A percentile compares a stretch with the other conserved stretches of the same genome.
phyloP scores from a whole-genome alignment of 1,140 invertebrate species.

The Carposina sasakii region DNA sequence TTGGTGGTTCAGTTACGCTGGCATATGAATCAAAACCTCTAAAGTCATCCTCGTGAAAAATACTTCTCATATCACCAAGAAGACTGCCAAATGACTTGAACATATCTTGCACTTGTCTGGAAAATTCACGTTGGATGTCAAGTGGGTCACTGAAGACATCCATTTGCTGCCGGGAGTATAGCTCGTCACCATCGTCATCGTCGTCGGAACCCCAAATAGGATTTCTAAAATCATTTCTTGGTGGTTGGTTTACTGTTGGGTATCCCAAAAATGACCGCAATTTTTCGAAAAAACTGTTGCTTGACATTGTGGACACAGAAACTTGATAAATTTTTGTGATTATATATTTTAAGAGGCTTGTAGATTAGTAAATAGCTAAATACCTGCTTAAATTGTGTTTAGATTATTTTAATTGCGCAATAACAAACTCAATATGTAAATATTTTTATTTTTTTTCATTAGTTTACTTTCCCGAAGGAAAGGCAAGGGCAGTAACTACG shows the following conservation, averaged over 20 bases:
- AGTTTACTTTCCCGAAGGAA: too few species aligned
- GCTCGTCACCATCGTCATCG: conserved; percentile 57
- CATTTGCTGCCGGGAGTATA: conserved; percentile 46
- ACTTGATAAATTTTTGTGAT: too few species aligned
- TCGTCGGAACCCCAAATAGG: conserved; percentile 57
- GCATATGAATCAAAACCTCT: conserved; percentile 16
- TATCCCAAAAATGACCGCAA: conserved; percentile 52
- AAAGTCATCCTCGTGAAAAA: conserved; percentile 42
- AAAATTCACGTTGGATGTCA: conserved; percentile 46
- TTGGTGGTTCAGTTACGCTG: conserved; percentile 17
- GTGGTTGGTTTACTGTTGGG: conserved; percentile 29
- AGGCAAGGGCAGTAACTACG: too few species aligned
- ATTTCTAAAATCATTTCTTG: conserved; percentile 60
- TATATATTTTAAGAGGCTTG: too few species aligned
- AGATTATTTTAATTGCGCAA: too few species aligned
- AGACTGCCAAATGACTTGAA: conserved; percentile 50
- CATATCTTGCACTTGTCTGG: conserved; percentile 55
- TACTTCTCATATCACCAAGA: conserved; percentile 50
- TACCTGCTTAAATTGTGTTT: too few species aligned
- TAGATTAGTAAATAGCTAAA: too few species aligned
- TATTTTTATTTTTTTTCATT: too few species aligned
- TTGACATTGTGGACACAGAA: too few species aligned
- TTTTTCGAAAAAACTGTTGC: conserved; percentile 44
- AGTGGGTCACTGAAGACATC: conserved; percentile 34
- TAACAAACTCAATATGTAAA: too few species aligned